Base-by-base conservation (phyloP, 2,797 vertebrate species). In the Parotocinclus haroldoi region DNA sequence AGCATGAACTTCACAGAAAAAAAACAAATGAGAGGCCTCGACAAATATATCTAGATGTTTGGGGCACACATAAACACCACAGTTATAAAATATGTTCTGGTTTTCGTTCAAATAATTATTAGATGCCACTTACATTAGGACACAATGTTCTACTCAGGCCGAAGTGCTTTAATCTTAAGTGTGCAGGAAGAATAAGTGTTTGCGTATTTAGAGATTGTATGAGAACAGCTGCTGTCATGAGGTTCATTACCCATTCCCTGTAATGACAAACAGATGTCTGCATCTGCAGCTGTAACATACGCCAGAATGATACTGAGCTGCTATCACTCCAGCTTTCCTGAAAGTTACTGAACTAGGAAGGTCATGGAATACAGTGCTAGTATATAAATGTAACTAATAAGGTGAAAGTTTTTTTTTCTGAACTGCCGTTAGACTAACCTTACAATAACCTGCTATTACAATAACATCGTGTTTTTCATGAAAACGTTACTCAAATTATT, bases 181-280 rank as follows among this genome's bases (percentile, higher is more conserved):
- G 58, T 63, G 44, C 68, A 77, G 84, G 83, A 74, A 68, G 70
- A 63, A 63, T 81, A 58, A 51, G 69, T 78, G 56, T 72, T 74
- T 74, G 57, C 46, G 55, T 78, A 72, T 81, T 79, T 81, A 56
- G 78, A 78, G 73, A 71, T 71, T 77, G 76, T 79, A 81, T 80
- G 76, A 87, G 75, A 76, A n/a, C 53, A 67, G 10, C 71, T 7
- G 8, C 80, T 83, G 79, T 84, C 78, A 81, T 66, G 53, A 76
- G 78, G 83, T 86, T 88, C 85, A 85, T 83, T 81, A 83, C 78
- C 73, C 80, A 52, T 73, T 11, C 66, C 19, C 10, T 37, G 38
- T 87, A 86, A 89, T 83, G 75, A 76, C 57, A 76, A 86, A 79
- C 86, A 88, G 81, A 85, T 88, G 86, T 74, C 50, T 67, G 46